Conservation (phyloP, 2,888 invertebrate genomes). For the Megastigmus dorsalis region DNA sequence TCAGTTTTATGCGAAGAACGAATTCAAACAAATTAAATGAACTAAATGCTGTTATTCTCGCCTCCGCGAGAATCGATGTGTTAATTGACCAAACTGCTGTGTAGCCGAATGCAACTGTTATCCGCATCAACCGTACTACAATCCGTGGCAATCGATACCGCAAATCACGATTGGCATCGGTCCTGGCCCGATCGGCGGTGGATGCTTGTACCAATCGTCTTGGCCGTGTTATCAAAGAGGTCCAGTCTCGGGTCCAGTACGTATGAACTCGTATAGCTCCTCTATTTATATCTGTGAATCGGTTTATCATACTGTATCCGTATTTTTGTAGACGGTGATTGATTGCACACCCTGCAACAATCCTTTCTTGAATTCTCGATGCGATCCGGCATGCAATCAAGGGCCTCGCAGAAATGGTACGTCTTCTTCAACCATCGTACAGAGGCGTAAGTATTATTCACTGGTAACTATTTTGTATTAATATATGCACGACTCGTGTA, state of each 20-base stretch:
- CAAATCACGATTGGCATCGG: conserved; percentile 60
- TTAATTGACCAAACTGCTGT: no score
- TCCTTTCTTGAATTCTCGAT: conserved; percentile 60
- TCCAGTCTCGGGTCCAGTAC: no score
- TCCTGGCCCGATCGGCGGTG: conserved; percentile 47
- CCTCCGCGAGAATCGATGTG: no score
- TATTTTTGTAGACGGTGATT: conserved; percentile 40
- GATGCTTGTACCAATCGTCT: conserved; percentile 50
- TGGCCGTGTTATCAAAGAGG: conserved; percentile 59
- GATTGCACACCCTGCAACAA: conserved; percentile 64
- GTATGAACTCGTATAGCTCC: no score
- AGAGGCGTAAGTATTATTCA: conserved; percentile 2
- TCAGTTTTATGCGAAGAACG: no score
- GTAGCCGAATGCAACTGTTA: conserved; percentile 50
- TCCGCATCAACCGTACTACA: conserved; percentile 8
- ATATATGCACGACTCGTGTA: no score
- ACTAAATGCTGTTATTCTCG: no score
- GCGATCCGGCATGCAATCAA: conserved; percentile 61
- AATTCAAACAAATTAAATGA: no score
- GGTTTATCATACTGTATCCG: background rate
- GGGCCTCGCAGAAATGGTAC: conserved; percentile 24
- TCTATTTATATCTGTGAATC: no score
- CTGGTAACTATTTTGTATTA: no score
- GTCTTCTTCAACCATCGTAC: background rate
- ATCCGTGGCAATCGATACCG: conserved; percentile 50